phyloP scores from a whole-genome alignment of 1,140 invertebrate genomes.

The Neuroterus valhalla region DNA sequence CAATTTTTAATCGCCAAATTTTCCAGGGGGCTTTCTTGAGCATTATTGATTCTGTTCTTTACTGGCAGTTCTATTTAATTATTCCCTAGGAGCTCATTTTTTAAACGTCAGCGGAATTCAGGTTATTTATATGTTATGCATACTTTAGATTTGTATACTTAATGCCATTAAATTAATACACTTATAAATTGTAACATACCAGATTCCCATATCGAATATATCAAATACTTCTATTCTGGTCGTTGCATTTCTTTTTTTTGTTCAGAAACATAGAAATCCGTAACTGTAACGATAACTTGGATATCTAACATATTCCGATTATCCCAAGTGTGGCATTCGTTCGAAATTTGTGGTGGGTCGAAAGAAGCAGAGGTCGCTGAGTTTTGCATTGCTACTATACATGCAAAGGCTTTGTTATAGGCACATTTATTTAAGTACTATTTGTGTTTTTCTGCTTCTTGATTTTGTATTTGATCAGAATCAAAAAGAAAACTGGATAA shows the following conservation, averaged over 20 bases:
- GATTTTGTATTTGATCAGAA: background rate
- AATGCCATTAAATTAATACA: conserved; percentile 1
- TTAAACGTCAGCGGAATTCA: conserved; percentile 38
- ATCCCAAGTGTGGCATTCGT: conserved; percentile 15
- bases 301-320: background rate
- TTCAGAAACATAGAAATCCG: conserved; percentile 39
- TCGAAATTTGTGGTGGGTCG: background rate
- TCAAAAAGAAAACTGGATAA: background rate
- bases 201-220: conserved; percentile 37
- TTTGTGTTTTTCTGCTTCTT: conserved; percentile 27
- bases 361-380: conserved; percentile 27
- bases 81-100: conserved; percentile 49
- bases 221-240: conserved; percentile 57
- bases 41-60: conserved; percentile 62
- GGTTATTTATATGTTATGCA: conserved; percentile 25
- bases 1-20: conserved; percentile 44
- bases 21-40: conserved; percentile 62
- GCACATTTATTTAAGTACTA: conserved; percentile 27
- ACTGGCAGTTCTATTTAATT: conserved; percentile 71
- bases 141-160: background rate
- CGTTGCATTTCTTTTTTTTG: conserved; percentile 55
- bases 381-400: conserved; percentile 7
- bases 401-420: conserved; percentile 31
- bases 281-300: conserved; percentile 2
- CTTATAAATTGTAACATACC: conserved; percentile 15